Evolutionary conservation across 2,797 vertebrate genomes (phyloP).

Genomic region (Gadopsis bispinosus): DNA sequence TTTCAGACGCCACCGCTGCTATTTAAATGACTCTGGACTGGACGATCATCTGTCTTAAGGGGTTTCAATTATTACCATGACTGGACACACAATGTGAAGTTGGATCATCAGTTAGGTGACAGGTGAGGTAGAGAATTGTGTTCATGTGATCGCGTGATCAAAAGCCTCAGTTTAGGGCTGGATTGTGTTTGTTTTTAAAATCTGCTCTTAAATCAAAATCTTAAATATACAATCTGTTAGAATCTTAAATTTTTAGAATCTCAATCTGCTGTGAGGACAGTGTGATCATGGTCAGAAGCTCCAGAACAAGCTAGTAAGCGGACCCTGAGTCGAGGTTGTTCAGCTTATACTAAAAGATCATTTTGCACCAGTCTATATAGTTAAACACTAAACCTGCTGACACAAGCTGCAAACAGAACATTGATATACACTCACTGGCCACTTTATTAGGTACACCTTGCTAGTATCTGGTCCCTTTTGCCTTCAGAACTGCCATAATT

Average conservation of each 20-base stretch:
- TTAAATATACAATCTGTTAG: background rate
- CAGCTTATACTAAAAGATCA: too few relatives aligned
- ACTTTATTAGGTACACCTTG: too few relatives aligned
- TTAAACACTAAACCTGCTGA: too few relatives aligned
- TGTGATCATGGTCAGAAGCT: background rate
- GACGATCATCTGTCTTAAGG: background rate
- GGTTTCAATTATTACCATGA: background rate
- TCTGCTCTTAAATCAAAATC: background rate
- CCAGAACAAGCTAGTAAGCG: too few relatives aligned
- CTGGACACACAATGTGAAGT: conserved; percentile 3
- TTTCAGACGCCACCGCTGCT: background rate
- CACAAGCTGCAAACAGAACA: too few relatives aligned
- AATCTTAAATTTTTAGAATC: background rate
- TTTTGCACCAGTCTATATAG: too few relatives aligned
- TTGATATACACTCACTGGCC: background rate
- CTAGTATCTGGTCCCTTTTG: too few relatives aligned
- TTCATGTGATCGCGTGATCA: background rate
- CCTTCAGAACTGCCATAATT: too few relatives aligned
- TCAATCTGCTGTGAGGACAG: background rate
- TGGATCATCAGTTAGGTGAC: background rate
- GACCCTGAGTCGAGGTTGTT: background rate
- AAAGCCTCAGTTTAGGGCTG: background rate
- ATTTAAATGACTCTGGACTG: background rate
- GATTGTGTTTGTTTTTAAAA: background rate
- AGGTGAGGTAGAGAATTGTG: background rate